phyloP scores from a whole-genome alignment of 2,113 vertebrate genomes.

The Prunella himalayana region DNA sequence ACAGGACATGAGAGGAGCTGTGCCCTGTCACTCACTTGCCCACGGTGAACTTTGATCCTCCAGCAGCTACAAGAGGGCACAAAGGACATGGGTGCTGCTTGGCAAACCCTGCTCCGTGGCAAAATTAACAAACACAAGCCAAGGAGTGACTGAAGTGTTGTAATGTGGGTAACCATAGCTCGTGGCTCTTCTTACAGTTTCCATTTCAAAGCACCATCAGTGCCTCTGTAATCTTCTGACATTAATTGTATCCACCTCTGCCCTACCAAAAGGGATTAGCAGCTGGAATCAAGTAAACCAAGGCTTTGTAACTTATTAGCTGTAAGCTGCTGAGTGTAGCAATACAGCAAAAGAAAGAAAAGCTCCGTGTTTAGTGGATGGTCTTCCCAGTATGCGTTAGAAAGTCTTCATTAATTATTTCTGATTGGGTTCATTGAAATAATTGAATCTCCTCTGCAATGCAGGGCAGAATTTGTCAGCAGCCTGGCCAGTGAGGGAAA shows the following conservation, averaged over 20 bases:
- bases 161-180: background rate
- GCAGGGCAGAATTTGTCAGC: slow-evolving; percentile 32
- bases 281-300: background rate
- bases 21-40: background rate
- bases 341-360: background rate
- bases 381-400: background rate
- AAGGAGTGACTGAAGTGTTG: background rate
- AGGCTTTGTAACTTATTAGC: background rate
- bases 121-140: background rate
- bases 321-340: background rate
- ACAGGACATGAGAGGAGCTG: background rate
- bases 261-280: background rate
- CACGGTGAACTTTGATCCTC: background rate
- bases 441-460: slow-evolving; percentile 17
- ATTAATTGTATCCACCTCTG: background rate
- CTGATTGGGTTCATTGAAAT: slow-evolving; percentile 3
- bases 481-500: background rate
- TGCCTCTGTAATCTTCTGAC: background rate
- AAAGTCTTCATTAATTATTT: slow-evolving; percentile 53
- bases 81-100: background rate
- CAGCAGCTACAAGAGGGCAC: background rate
- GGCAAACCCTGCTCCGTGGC: background rate
- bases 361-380: background rate
- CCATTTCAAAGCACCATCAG: background rate
- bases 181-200: background rate